Conservation (phyloP, 2,797 vertebrate species). For the Alcedo atthis region DNA sequence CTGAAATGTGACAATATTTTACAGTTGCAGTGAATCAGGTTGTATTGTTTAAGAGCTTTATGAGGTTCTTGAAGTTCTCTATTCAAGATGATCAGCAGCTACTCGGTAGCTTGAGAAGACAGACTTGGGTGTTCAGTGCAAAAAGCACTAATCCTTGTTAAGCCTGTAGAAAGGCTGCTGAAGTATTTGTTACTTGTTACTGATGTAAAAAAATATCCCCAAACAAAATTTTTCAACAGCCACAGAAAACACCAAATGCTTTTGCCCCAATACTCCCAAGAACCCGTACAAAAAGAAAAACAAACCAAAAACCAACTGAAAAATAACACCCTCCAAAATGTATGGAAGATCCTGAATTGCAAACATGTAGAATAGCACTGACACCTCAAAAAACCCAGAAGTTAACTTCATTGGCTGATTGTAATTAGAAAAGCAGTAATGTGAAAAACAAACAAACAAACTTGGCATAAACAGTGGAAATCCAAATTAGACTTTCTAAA, state of each 20-base stretch:
- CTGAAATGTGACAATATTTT: not conserved
- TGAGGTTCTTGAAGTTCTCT: not conserved
- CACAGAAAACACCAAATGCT: accelerated
- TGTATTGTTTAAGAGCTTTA: not conserved
- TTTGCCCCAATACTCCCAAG: accelerated
- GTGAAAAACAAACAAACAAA: not conserved
- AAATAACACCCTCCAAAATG: accelerated
- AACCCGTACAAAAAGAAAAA: not conserved
- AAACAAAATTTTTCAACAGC: not conserved
- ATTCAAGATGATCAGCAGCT: not conserved
- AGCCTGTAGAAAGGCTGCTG: not conserved
- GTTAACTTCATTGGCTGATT: not conserved
- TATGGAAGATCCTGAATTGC: not conserved
- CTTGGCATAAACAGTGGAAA: conserved; percentile 51
- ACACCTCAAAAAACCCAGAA: not conserved
- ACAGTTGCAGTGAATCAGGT: not conserved
- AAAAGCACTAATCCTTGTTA: not conserved
- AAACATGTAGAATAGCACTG: not conserved
- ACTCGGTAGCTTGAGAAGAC: not conserved
- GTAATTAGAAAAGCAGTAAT: not conserved
- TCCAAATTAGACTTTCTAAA: conserved; percentile 61
- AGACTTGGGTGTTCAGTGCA: not conserved
- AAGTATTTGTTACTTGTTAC: not conserved
- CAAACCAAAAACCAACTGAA: not conserved
- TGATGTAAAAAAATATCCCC: accelerated